Conservation (phyloP, 2,888 invertebrate species). For the Harpagoxenus sublaevis region DNA sequence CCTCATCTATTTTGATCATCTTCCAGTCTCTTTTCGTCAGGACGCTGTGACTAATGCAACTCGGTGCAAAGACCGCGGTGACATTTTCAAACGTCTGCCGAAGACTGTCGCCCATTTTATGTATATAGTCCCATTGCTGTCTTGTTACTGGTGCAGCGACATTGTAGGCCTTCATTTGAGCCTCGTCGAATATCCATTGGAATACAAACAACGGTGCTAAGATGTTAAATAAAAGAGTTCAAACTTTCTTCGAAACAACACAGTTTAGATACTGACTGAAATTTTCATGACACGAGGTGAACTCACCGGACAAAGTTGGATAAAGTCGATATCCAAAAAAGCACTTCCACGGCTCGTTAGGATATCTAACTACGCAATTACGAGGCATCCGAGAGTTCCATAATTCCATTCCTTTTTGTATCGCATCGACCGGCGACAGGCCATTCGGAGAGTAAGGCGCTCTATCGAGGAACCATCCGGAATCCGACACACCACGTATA, state of each 20-base stretch:
- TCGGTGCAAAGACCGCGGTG: conserved; percentile 96
- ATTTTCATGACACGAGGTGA: background rate
- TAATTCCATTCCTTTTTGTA: conserved; percentile 91
- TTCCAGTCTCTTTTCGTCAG: conserved; percentile 96
- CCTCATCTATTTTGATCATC: conserved; percentile 93
- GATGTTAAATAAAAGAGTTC: conserved; percentile 67
- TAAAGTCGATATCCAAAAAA: conserved; percentile 97
- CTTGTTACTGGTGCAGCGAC: conserved; percentile 95
- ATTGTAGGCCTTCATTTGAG: conserved; percentile 97
- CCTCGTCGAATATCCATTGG: conserved; percentile 98
- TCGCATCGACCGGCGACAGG: conserved; percentile 89
- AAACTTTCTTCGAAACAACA: conserved; percentile 35
- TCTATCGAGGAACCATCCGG: conserved; percentile 97
- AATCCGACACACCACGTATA: conserved; percentile 95
- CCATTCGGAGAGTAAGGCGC: conserved; percentile 90
- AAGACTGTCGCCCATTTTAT: conserved; percentile 95
- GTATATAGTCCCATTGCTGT: conserved; percentile 97
- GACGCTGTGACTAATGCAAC: conserved; percentile 97
- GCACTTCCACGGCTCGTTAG: conserved; percentile 94
- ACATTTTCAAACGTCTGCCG: conserved; percentile 94
- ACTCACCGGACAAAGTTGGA: conserved; percentile 92
- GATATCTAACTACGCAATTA: conserved; percentile 91
- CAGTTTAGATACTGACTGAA: background rate
- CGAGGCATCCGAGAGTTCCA: conserved; percentile 94
- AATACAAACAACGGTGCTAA: conserved; percentile 96